Percentiles rank a stretch among this genome's conserved stretches.
Evolutionary conservation across 2,797 vertebrate species (phyloP).

Genomic region (Enteromius trimaculatus): DNA sequence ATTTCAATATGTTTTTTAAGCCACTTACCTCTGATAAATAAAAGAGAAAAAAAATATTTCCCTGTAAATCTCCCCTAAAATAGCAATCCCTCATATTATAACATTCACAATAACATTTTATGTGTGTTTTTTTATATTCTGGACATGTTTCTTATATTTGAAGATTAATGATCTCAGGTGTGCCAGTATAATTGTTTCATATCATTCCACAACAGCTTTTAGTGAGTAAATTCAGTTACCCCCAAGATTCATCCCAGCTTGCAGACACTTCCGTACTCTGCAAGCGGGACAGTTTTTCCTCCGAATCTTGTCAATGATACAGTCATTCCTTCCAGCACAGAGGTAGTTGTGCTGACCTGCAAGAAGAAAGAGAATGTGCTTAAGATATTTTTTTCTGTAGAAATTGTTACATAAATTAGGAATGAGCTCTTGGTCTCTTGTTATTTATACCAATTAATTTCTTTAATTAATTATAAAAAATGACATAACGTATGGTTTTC

Average conservation of each 20-base stretch:
- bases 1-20: conserved; percentile 14
- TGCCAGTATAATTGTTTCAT: conserved; percentile 1
- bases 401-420: not conserved
- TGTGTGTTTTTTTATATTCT: not conserved
- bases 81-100: not conserved
- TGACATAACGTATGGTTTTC: not conserved
- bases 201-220: not conserved
- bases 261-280: conserved; percentile 97
- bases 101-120: not conserved
- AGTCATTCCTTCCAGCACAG: conserved; percentile 98
- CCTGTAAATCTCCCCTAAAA: not conserved
- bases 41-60: not conserved
- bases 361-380: conserved; percentile 53
- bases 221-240: conserved; percentile 75
- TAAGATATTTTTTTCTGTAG: not conserved
- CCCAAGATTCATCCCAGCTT: conserved; percentile 99
- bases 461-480: not conserved
- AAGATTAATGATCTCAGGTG: conserved; percentile 12
- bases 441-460: not conserved
- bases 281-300: conserved; percentile 99
- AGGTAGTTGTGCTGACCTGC: conserved; percentile 99
- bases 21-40: conserved; percentile 4
- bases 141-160: not conserved
- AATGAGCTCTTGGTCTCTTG: not conserved
- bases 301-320: conserved; percentile 99